These are phyloP conservation scores for Syngnathus rostellatus DNA, from an alignment of 2,797 vertebrate species.

Conservation along the genomic window DNA sequence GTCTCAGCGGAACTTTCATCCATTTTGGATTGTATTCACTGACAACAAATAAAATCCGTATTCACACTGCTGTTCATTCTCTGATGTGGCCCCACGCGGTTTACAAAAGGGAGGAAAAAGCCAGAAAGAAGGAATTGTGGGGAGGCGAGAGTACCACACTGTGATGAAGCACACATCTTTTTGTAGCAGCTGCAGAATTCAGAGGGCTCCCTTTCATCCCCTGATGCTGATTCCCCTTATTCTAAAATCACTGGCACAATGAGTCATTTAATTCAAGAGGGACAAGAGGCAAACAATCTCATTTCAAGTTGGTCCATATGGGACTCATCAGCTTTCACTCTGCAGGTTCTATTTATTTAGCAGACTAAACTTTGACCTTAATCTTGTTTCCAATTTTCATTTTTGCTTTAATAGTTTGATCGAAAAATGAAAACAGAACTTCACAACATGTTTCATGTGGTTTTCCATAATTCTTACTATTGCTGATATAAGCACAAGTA, in stretches of 20 bases:
- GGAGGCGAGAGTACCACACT: constrained; percentile 25
- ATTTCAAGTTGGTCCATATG: constrained; percentile 36
- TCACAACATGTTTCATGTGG: neutral
- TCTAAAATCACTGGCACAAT: constrained; percentile 40
- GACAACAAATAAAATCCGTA: constrained; percentile 25
- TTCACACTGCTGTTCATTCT: constrained; percentile 18
- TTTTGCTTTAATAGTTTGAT: neutral
- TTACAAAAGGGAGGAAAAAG: constrained; percentile 16
- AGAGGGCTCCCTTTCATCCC: constrained; percentile 43
- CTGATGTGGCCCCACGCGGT: constrained; percentile 22
- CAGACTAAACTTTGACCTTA: constrained; percentile 27
- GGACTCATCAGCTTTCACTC: constrained; percentile 43
- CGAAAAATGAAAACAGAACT: neutral
- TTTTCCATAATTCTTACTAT: neutral
- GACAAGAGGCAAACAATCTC: constrained; percentile 40
- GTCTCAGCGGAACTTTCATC: constrained; percentile 32
- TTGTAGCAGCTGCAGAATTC: constrained; percentile 24
- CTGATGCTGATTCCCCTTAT: constrained; percentile 30
- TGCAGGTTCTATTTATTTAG: constrained; percentile 51
- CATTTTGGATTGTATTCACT: constrained; percentile 27
- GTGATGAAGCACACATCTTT: constrained; percentile 40
- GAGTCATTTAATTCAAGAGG: constrained; percentile 47
- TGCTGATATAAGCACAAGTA: constrained; percentile 39
- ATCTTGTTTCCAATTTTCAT: neutral
- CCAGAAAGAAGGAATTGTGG: constrained; percentile 1